These are phyloP conservation scores for Aphidoletes aphidimyza DNA, from an alignment of 2,888 invertebrate genomes.

Conservation along the genomic window DNA sequence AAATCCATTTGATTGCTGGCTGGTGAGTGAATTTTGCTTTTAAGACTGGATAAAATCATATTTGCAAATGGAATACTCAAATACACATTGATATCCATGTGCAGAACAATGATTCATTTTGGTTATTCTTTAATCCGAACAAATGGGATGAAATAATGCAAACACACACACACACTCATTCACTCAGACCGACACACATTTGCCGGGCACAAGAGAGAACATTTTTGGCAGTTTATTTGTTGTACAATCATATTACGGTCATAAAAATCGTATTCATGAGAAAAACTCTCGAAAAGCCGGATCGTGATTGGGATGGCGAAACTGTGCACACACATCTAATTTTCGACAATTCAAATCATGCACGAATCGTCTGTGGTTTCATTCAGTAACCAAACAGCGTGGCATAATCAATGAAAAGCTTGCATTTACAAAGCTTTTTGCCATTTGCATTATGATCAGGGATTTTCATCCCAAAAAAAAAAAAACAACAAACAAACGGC, in stretches of 20 bases:
- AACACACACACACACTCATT: background rate
- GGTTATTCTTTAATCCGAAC: constrained; percentile 18
- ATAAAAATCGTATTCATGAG: constrained; percentile 4
- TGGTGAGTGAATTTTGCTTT: background rate
- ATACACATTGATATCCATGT: background rate
- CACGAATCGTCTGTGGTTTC: background rate
- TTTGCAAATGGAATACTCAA: constrained; percentile 23
- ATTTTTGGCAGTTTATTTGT: background rate
- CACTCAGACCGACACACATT: background rate
- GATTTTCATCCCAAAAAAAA: background rate
- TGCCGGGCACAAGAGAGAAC: background rate
- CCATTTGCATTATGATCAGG: background rate
- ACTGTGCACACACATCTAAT: background rate
- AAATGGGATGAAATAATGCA: background rate
- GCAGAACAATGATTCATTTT: constrained; percentile 26
- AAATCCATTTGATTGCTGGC: background rate
- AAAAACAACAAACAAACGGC: background rate
- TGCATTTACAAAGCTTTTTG: background rate
- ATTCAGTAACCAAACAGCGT: background rate
- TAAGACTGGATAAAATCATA: background rate
- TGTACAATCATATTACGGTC: background rate
- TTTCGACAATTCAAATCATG: background rate
- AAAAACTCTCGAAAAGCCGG: background rate
- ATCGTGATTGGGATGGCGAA: background rate
- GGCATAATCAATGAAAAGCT: background rate